Evolutionary conservation across 2,113 vertebrate genomes (phyloP).

Genomic region (Salvelinus sp.): DNA sequence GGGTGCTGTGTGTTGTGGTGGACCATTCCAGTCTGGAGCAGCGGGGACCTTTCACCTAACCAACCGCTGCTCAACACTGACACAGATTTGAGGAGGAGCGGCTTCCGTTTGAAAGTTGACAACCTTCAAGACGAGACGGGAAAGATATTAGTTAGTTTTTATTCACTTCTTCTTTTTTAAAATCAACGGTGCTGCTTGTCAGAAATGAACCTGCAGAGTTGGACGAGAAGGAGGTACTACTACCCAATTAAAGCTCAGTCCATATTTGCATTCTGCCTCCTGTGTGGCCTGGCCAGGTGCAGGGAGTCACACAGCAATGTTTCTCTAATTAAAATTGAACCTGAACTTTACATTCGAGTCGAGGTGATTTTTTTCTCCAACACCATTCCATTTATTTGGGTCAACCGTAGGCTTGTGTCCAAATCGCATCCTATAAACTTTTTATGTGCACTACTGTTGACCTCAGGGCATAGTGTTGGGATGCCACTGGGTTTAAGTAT

Average conservation of each 20-base stretch:
- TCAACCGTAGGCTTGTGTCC: conserved; percentile 30
- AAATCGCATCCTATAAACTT: no score
- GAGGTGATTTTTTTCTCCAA: conserved; percentile 22
- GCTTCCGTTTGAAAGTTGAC: background rate
- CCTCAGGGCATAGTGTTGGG: no score
- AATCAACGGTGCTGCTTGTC: background rate
- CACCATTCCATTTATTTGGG: conserved; percentile 44
- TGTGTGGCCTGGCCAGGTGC: conserved; percentile 49
- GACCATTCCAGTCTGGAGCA: background rate
- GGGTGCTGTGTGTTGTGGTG: no score
- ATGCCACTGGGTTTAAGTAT: conserved; percentile 23
- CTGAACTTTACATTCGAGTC: conserved; percentile 37
- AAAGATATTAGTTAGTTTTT: background rate
- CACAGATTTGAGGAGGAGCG: background rate
- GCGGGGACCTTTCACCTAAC: background rate
- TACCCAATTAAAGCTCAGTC: conserved; percentile 1
- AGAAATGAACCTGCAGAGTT: background rate
- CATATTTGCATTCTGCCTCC: conserved; percentile 59
- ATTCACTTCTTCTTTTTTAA: background rate
- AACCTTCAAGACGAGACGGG: background rate
- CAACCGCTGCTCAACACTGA: background rate
- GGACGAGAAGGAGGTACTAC: background rate
- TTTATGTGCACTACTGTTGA: no score
- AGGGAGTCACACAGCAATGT: conserved; percentile 7
- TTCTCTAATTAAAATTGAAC: conserved; percentile 62